Evolutionary conservation across 64 coral and sea anemone species (phyloP).

Genomic region (Porites lutea): DNA sequence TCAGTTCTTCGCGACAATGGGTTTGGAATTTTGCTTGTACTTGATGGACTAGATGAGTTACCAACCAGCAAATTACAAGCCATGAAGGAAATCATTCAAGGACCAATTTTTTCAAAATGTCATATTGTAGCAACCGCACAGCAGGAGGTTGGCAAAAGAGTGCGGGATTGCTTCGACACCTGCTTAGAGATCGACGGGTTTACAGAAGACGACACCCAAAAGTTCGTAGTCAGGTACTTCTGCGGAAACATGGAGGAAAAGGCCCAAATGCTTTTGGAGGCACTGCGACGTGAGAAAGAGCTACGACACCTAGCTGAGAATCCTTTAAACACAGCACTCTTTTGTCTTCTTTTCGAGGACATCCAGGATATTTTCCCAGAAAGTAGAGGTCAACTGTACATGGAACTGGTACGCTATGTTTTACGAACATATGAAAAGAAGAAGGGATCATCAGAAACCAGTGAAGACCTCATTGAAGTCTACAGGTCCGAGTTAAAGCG

Average conservation of each 20-base stretch:
- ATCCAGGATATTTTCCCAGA: neutral
- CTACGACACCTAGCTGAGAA: neutral
- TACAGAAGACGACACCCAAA: neutral
- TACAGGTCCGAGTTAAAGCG: neutral
- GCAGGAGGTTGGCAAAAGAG: neutral
- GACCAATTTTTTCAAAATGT: neutral
- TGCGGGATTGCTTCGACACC: neutral
- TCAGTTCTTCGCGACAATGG: conserved; percentile 4
- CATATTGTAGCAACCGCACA: neutral
- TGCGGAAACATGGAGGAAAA: neutral
- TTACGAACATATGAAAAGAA: neutral
- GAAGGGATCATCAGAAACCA: neutral
- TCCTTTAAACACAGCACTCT: too few relatives aligned
- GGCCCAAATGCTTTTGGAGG: neutral
- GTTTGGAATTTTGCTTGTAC: neutral
- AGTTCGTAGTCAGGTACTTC: conserved; percentile 13
- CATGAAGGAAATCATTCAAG: neutral
- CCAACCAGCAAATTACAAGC: neutral
- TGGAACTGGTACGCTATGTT: neutral
- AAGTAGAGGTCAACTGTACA: neutral
- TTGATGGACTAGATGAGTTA: neutral
- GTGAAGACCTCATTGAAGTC: neutral
- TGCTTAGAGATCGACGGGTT: neutral
- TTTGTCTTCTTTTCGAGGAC: neutral
- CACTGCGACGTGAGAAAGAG: neutral